A percentile compares a stretch with the other conserved stretches of the same genome.
These are phyloP conservation scores for Morus bassanus DNA, from an alignment of 2,797 vertebrate genomes.

Conservation along the genomic window DNA sequence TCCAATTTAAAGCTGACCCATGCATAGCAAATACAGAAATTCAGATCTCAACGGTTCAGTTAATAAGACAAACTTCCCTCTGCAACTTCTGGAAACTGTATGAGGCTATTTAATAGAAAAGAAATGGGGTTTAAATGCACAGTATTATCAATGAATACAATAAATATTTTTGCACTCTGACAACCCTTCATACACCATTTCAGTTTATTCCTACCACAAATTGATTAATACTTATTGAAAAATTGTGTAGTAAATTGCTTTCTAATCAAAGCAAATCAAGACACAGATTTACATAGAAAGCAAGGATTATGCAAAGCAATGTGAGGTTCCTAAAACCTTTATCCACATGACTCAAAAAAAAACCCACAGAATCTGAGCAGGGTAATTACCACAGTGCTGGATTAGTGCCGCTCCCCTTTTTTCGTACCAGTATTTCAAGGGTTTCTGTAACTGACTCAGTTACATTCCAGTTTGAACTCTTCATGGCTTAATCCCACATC, in stretches of 20 bases:
- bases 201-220: slow-evolving; percentile 25
- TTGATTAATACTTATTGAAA: slow-evolving; percentile 38
- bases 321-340: slow-evolving; percentile 41
- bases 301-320: slow-evolving; percentile 63
- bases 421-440: slow-evolving; percentile 31
- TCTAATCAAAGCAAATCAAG: slow-evolving; percentile 50
- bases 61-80: not conserved
- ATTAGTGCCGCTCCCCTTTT: slow-evolving; percentile 49
- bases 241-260: slow-evolving; percentile 37
- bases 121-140: not conserved
- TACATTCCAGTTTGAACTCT: slow-evolving; percentile 14
- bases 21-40: not conserved
- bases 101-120: not conserved
- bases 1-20: not conserved
- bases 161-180: not conserved
- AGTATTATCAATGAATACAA: not conserved
- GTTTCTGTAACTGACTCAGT: slow-evolving; percentile 49
- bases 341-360: slow-evolving; percentile 40
- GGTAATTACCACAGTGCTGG: slow-evolving; percentile 17
- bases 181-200: not conserved
- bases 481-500: slow-evolving; percentile 23
- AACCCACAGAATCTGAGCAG: slow-evolving; percentile 24
- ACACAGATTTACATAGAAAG: not conserved
- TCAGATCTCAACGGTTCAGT: not conserved
- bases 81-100: not conserved